These are phyloP conservation scores for Megaceryle maxima DNA, from an alignment of 2,113 vertebrate species.

Conservation along the genomic window DNA sequence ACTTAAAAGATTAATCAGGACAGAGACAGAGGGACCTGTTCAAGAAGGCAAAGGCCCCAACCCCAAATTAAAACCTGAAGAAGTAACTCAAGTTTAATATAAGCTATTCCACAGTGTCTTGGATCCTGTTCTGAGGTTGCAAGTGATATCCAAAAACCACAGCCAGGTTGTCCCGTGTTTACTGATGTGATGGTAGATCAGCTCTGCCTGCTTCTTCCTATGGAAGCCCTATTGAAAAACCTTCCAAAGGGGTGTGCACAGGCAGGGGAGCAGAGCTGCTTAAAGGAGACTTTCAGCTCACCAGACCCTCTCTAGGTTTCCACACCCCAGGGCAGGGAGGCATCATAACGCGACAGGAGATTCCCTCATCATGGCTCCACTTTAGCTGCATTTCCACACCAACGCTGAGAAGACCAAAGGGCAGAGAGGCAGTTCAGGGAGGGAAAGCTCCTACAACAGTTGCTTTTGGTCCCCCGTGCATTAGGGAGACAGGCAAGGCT, in stretches of 20 bases:
- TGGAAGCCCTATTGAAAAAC: background rate
- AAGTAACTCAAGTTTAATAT: background rate
- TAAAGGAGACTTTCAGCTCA: background rate
- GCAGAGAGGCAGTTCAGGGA: background rate
- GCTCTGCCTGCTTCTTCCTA: background rate
- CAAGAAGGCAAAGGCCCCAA: background rate
- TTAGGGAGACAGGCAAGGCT: background rate
- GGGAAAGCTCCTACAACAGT: background rate
- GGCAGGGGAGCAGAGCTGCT: background rate
- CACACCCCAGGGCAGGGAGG: background rate
- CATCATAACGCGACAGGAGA: background rate
- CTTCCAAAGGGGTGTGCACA: background rate
- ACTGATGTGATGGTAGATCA: accelerated
- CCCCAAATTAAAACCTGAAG: background rate
- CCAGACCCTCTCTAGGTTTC: background rate
- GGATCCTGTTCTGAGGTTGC: background rate
- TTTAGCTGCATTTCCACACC: background rate
- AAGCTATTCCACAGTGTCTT: no score
- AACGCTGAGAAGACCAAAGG: background rate
- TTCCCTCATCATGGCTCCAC: background rate
- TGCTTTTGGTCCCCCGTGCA: background rate
- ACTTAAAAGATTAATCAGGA: background rate
- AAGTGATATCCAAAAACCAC: accelerated
- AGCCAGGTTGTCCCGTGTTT: no score
- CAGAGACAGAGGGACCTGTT: background rate